Evolutionary conservation across 1,140 invertebrate genomes (phyloP), one percentile per base, ranked within the genome.

Genomic region (Chionoecetes opilio): DNA sequence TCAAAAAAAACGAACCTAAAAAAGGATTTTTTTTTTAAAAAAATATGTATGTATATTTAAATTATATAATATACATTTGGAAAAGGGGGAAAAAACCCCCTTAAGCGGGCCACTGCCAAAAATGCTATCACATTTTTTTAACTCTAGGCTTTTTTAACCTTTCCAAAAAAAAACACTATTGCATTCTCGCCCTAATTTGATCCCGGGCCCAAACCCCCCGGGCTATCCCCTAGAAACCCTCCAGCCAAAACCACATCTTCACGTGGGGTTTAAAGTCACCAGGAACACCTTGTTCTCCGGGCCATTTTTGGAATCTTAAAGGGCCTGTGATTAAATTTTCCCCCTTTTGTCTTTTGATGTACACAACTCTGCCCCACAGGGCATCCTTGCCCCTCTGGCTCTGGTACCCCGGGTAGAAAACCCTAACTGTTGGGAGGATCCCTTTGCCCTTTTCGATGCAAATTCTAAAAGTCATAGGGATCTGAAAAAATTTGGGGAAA

Each of bases 331-430:
- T 95, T 98, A 98, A 9, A 93, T 95, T 95, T 98, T 98, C 5
- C 97, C 96, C 11, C 95, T 91, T 96, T 98, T 98, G 96, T 98
- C n/a, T n/a, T n/a, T n/a, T 98, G 96, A 98, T 98, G 96, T 99
- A 99, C 93, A 98, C 98, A 2, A 98, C 98, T 95, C 98, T 97
- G 97, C 98, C 99, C 96, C 99, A 98, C 96, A 99, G 98, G n/a
- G 99, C 98, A 97, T 98, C 99, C 96, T 99, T 98, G 96, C 99
- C 98, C n/a, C 96, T 98, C 98, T 0, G 99, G 99, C 96, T 98
- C 98, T 5, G 99, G 98, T 0, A 99, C 98, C 6, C 99, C 98
- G 87, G 97, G 98, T 98, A 99, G 0, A 97, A 97, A 1, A 99
- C 97, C 96, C 98, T 98, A 0, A 98, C 98, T 29, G 98, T 98